Evolutionary conservation across 2,888 invertebrate species (phyloP), one percentile per base, ranked within the genome.

Genomic region (Sarcophaga carnaria): DNA sequence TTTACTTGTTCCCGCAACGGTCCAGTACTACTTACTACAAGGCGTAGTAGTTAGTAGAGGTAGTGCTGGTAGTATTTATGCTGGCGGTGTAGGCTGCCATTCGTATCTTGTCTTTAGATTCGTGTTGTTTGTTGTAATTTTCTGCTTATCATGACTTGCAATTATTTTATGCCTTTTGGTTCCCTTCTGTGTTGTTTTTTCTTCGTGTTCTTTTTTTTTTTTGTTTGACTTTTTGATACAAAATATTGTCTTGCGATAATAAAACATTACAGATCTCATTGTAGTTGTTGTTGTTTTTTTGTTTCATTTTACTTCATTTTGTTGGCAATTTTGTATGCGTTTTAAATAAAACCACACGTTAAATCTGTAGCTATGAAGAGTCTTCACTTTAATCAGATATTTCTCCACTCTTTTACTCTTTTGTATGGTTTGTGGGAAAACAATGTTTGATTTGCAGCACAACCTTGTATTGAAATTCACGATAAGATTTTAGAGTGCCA

Each of bases 41-140:
- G 63, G 27, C 66, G 49, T 76, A 70, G 69, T 27, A 62, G 27
- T n/a, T 69, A 81, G 78, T 80, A n/a, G n/a, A n/a, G n/a, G n/a
- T n/a, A n/a, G 78, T 80, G 27, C 60, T 77, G 79, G 83, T 74
- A 80, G 75, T 63, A 75, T 80, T 77, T 74, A 78, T 80, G 85
- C 83, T 81, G 83, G 83, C 80, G 74, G 80, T 85, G 88, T 85
- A 85, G 83, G 75, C 17, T 54, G 54, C 12, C 17, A 54, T 54
- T 17, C 17, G 54, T 86, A 86, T 84, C 83, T 84, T 84, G 70
- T 84, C 80, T 78, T 83, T 76, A 64, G 76, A 76, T 88, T 87
- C 86, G 83, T 88, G 88, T 83, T 89, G 85, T 87, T 88, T 88
- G 86, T 88, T 88, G 86, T 83, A 88, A 88, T 88, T 88, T 89